Evolutionary conservation across 2,888 invertebrate genomes (phyloP).

Genomic region (Ptychoptera albimana): DNA sequence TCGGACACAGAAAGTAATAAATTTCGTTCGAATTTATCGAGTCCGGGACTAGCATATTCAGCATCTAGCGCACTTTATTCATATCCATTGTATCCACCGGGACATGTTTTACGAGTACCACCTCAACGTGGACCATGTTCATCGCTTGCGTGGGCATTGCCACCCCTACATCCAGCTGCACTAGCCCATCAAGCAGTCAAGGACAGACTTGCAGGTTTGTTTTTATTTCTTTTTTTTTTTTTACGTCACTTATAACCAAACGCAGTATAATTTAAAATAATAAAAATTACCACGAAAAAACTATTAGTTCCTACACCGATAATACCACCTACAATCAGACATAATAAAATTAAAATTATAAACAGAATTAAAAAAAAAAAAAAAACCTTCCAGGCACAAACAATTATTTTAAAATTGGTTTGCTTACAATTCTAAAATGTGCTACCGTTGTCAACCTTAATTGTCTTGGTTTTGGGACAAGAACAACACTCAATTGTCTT

Average conservation of each 20-base stretch:
- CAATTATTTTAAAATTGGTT: no score
- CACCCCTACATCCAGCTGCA: slow-evolving; percentile 41
- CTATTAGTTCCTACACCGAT: no score
- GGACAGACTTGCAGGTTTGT: slow-evolving; percentile 66
- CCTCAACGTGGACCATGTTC: slow-evolving; percentile 43
- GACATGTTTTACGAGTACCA: slow-evolving; percentile 65
- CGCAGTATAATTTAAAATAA: no score
- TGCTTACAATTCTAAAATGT: no score
- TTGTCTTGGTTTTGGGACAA: no score
- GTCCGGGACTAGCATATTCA: slow-evolving; percentile 27
- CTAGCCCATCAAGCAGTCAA: slow-evolving; percentile 70
- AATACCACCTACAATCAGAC: no score
- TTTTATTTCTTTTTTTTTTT: background rate
- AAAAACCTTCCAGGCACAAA: no score
- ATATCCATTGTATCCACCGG: slow-evolving; percentile 35
- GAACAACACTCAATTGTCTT: no score
- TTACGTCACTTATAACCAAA: background rate
- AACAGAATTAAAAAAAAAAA: no score
- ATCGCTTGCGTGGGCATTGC: slow-evolving; percentile 32
- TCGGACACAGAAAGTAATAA: slow-evolving; percentile 27
- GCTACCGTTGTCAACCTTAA: no score
- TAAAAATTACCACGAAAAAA: no score
- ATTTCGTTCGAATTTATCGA: slow-evolving; percentile 20
- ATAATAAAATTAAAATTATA: no score
- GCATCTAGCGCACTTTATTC: slow-evolving; percentile 27